Evolutionary conservation across 2,113 vertebrate species (phyloP).

Genomic region (Mobula birostris): DNA sequence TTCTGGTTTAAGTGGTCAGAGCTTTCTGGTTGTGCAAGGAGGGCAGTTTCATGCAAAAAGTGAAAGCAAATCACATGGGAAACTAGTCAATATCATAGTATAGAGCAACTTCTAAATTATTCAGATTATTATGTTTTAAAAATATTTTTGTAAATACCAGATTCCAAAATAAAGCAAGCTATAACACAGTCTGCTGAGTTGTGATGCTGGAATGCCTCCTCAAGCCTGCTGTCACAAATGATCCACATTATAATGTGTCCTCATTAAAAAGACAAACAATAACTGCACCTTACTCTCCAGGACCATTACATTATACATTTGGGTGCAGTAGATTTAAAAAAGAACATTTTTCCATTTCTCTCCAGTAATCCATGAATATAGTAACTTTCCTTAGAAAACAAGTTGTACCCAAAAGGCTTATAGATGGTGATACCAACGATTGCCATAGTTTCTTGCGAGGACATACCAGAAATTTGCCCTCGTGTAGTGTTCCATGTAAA

Average conservation of each 20-base stretch:
- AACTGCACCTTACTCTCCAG: not conserved
- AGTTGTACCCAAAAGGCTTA: constrained; percentile 8
- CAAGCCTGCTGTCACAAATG: not conserved
- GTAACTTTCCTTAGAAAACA: not conserved
- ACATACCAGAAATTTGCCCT: constrained; percentile 66
- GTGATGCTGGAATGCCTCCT: not conserved
- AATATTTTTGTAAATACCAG: not conserved
- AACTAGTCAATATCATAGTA: not conserved
- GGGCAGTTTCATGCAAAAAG: not conserved
- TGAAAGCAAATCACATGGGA: not conserved
- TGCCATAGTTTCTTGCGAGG: constrained; percentile 19
- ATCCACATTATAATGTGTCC: not conserved
- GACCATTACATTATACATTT: not conserved
- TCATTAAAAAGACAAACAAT: not conserved
- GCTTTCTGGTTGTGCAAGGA: not conserved
- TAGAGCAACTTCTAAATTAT: not conserved
- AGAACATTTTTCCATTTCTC: not conserved
- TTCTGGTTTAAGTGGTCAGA: not conserved
- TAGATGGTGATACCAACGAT: constrained; percentile 38
- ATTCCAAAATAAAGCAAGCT: not conserved
- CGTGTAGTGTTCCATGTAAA: constrained; percentile 66
- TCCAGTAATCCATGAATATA: not conserved
- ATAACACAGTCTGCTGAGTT: not conserved
- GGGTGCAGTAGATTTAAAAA: not conserved
- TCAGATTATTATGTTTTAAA: not conserved